phyloP scores from a whole-genome alignment of 2,888 invertebrate species.

The Empis stercorea region DNA sequence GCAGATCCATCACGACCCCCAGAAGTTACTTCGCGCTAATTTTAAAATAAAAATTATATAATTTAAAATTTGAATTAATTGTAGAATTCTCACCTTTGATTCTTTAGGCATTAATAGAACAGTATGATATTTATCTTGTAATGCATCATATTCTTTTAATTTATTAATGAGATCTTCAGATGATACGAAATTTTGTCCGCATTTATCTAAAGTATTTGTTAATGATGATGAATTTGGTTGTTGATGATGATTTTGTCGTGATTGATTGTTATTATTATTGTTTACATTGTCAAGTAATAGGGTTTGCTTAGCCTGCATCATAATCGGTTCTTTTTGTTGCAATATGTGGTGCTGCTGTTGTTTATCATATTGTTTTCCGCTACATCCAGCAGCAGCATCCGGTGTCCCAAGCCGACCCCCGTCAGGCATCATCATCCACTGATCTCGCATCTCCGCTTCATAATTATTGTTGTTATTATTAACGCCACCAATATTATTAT shows the following conservation, averaged over 20 bases:
- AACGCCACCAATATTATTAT: constrained; percentile 13
- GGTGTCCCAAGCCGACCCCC: constrained; percentile 50
- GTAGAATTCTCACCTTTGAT: too few species aligned
- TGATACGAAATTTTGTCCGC: constrained; percentile 24
- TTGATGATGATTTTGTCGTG: constrained; percentile 14
- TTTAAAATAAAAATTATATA: too few species aligned
- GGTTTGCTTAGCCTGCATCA: constrained; percentile 22
- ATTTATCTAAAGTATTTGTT: constrained; percentile 15
- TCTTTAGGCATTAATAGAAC: constrained; percentile 49
- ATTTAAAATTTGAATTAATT: too few species aligned
- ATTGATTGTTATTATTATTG: constrained; percentile 18
- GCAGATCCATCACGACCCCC: constrained; percentile 69
- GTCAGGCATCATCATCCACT: constrained; percentile 34
- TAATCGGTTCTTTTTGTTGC: background rate
- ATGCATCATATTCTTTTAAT: constrained; percentile 53
- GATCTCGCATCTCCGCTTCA: constrained; percentile 31
- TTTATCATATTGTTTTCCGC: constrained; percentile 7
- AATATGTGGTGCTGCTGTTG: constrained; percentile 4
- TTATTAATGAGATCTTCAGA: constrained; percentile 40
- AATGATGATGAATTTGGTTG: constrained; percentile 8
- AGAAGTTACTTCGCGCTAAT: constrained; percentile 55
- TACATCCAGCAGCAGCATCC: constrained; percentile 43
- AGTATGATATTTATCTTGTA: constrained; percentile 60
- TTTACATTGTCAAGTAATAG: constrained; percentile 24
- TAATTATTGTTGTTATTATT: constrained; percentile 22